These are phyloP conservation scores for Pocillopora verrucosa DNA, from an alignment of 64 coral and sea anemone species.

Conservation along the genomic window DNA sequence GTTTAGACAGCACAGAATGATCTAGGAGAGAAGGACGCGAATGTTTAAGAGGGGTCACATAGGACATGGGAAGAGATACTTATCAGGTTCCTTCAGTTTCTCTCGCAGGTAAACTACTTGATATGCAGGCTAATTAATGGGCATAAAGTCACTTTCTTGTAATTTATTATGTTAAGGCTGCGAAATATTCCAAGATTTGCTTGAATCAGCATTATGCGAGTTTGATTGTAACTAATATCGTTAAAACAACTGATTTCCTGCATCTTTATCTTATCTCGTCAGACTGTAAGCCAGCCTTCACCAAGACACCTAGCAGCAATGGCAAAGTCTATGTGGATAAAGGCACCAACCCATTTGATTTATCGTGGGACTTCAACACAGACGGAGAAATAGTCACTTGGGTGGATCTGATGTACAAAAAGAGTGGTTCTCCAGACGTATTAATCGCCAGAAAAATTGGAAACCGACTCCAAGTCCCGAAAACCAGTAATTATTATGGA, in stretches of 20 bases:
- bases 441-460: not conserved
- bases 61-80: too few species aligned
- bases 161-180: too few species aligned
- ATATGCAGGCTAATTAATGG: too few species aligned
- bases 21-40: too few species aligned
- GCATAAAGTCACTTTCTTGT: too few species aligned
- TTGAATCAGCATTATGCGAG: not conserved
- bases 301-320: not conserved
- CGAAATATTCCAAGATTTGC: too few species aligned
- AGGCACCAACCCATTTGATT: not conserved
- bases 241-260: not conserved
- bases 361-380: not conserved
- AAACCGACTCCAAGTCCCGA: not conserved
- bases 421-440: not conserved
- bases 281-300: not conserved
- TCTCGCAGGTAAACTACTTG: too few species aligned
- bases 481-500: not conserved
- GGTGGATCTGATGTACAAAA: not conserved
- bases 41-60: too few species aligned
- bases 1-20: too few species aligned
- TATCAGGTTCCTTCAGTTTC: too few species aligned
- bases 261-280: not conserved
- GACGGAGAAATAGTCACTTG: not conserved
- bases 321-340: not conserved
- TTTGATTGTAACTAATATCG: not conserved